A percentile compares a stretch with the other conserved stretches of the same genome.
phyloP scores from a whole-genome alignment of 2,113 vertebrate genomes.

The Laterallus jamaicensis region DNA sequence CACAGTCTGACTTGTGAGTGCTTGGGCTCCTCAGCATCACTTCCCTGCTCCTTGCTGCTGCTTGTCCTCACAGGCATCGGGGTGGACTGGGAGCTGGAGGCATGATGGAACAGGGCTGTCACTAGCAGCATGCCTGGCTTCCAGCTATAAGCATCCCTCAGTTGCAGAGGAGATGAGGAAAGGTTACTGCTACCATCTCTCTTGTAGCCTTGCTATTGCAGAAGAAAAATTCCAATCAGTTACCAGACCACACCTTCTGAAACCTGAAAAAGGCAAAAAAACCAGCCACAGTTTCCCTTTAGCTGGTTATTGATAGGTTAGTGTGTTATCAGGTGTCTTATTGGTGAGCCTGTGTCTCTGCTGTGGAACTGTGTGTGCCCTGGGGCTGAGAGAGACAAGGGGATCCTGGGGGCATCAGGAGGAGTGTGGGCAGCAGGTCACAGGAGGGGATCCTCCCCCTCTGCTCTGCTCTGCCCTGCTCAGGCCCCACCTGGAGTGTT shows the following conservation, averaged over 20 bases:
- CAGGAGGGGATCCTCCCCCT: no score
- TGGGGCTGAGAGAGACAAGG: no score
- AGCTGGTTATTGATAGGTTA: neutral
- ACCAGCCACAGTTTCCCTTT: neutral
- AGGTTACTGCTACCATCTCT: neutral
- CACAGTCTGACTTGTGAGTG: slow-evolving; percentile 88
- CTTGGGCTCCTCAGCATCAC: slow-evolving; percentile 12
- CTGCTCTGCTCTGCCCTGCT: no score
- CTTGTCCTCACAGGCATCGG: neutral
- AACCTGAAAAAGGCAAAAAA: neutral
- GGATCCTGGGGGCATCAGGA: no score
- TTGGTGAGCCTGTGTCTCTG: neutral
- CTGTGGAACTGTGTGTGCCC: neutral
- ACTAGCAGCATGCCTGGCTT: neutral
- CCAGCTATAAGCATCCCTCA: neutral
- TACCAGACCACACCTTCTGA: neutral
- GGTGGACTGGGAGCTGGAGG: neutral
- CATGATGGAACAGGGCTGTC: neutral
- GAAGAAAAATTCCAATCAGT: slow-evolving; percentile 47
- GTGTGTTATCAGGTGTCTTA: neutral
- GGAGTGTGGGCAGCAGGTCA: no score
- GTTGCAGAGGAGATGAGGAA: neutral
- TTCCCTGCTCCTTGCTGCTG: neutral
- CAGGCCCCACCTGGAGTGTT: no score
- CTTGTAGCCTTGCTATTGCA: neutral